phyloP scores from a whole-genome alignment of 2,888 invertebrate species.

The Eupithecia centaureata region DNA sequence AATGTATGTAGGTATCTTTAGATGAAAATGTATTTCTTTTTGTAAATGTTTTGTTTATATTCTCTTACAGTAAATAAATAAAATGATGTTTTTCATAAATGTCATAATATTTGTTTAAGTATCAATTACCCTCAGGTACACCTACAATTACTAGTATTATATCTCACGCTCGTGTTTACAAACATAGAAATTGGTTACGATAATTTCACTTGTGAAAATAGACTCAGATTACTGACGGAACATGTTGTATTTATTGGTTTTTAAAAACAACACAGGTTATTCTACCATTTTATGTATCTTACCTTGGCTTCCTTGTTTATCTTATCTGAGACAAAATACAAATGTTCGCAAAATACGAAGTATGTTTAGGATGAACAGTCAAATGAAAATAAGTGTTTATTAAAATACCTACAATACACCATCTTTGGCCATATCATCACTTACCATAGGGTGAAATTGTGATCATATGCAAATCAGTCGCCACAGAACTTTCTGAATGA shows the following conservation, averaged over 20 bases:
- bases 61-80: background rate
- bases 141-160: slow-evolving; percentile 4
- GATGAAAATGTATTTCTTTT: too few relatives aligned
- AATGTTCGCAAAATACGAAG: background rate
- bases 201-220: slow-evolving; percentile 6
- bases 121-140: background rate
- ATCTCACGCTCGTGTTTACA: slow-evolving; percentile 10
- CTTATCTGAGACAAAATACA: slow-evolving; percentile 6
- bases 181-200: slow-evolving; percentile 3
- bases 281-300: slow-evolving; percentile 1
- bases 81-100: background rate
- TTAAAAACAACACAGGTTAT: background rate
- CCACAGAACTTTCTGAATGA: too few relatives aligned
- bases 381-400: background rate
- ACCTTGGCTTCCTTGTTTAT: slow-evolving; percentile 8
- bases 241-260: slow-evolving; percentile 4
- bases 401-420: too few relatives aligned
- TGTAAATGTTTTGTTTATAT: background rate
- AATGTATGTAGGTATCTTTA: too few relatives aligned
- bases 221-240: background rate
- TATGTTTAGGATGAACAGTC: background rate
- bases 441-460: too few relatives aligned
- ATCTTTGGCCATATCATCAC: too few relatives aligned
- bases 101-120: background rate
- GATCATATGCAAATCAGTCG: too few relatives aligned